Evolutionary conservation across 2,797 vertebrate species (phyloP).

Genomic region (Catharus ustulatus): DNA sequence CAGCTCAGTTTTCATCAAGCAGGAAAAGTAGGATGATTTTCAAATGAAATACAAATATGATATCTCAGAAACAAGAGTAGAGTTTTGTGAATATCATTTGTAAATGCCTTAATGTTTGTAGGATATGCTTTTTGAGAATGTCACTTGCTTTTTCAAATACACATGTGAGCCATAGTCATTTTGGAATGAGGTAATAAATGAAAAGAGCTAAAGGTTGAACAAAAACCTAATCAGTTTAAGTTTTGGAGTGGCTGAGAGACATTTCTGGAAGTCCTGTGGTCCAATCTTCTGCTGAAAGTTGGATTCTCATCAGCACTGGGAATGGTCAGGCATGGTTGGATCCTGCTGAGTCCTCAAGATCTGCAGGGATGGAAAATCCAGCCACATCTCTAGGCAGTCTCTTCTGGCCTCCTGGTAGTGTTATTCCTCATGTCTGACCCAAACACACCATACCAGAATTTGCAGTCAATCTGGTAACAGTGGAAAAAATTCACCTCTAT

Average conservation of each 20-base stretch:
- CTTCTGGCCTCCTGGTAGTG: fast-evolving
- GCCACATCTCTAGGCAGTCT: neutral
- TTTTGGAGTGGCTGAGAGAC: neutral
- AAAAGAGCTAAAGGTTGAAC: neutral
- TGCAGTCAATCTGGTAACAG: neutral
- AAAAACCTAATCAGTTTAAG: neutral
- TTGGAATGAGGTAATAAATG: neutral
- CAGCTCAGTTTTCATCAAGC: neutral
- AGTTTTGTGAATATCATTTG: neutral
- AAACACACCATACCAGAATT: neutral
- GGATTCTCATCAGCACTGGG: neutral
- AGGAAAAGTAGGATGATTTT: neutral
- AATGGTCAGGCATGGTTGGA: neutral
- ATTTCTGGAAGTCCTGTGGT: neutral
- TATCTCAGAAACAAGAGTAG: neutral
- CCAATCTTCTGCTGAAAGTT: neutral
- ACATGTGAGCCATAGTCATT: neutral
- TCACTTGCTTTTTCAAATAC: neutral
- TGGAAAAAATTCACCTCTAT: neutral
- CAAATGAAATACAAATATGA: neutral
- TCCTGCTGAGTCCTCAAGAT: neutral
- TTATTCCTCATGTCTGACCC: neutral
- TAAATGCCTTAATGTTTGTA: neutral
- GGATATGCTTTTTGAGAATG: neutral
- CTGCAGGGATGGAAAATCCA: neutral